Evolutionary conservation across 2,113 vertebrate species (phyloP), one percentile per base, ranked within the genome.

Genomic region (Chaenocephalus aceratus): DNA sequence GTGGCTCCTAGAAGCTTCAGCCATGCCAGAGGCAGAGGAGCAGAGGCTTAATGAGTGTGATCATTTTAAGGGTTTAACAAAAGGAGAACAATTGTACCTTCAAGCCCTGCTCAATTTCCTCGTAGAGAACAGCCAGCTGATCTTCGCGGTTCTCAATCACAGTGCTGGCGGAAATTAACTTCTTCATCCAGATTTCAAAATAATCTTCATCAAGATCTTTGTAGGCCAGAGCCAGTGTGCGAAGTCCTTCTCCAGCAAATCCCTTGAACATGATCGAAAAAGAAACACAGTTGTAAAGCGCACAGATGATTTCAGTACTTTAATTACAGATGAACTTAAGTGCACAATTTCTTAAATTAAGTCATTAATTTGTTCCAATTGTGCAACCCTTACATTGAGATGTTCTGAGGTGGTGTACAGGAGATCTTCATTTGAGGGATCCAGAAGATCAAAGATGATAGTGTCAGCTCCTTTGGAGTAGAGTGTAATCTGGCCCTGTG

Each of bases 401-500:
- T 98, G 97, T 81, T 97, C 96, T 0, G 93, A 91, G 83, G 97
- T 98, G 73, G 95, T 26, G 5, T 60, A 92, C 86, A 94, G 93
- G 71, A 97, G 93, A n/a, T 95, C 92, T 10, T 94, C 95, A 81
- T 89, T 93, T 70, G 92, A 26, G 0, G 92, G 91, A 69, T 95
- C 95, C 46, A 98, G 95, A 6, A 94, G 91, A n/a, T 97, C 96
- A 46, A 98, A 95, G 56, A 98, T 93, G 75, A 98, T 94, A 0
- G 95, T 97, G 92, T 98, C 97, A 0, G 97, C 97, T 0, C 97
- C 97, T 85, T 98, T 98, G 88, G 95, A 97, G 91, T 97, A 98
- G 4, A 98, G 95, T 5, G 96, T 95, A 71, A 97, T 96, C 72
- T 92, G 94, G 5, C 97, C 97, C 84, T 96, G 91, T 0, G 96